These are phyloP conservation scores for Mastacembelus armatus DNA, from an alignment of 2,797 vertebrate genomes.

Conservation along the genomic window DNA sequence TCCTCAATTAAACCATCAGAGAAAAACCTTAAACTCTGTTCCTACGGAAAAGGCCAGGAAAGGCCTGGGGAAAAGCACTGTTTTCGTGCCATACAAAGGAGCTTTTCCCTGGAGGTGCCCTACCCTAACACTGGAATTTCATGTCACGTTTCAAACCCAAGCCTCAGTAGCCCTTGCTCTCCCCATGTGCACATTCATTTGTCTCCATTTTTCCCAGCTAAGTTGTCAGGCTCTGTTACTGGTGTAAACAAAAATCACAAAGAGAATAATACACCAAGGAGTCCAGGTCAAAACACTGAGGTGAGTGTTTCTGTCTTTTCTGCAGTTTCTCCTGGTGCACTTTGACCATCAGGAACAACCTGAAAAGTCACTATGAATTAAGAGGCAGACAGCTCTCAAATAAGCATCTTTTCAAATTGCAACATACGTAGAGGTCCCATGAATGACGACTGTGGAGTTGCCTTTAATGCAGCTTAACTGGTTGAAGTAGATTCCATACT, in stretches of 20 bases:
- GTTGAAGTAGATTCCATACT: slow-evolving; percentile 50
- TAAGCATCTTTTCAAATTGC: neutral
- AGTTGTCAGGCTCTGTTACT: slow-evolving; percentile 73
- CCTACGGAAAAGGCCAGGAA: slow-evolving; percentile 70
- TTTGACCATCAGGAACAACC: neutral
- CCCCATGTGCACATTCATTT: slow-evolving; percentile 95
- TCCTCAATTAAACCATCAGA: slow-evolving; percentile 73
- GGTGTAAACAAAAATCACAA: slow-evolving; percentile 75
- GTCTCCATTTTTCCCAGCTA: slow-evolving; percentile 84
- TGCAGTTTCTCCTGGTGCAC: slow-evolving; percentile 22
- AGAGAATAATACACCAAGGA: slow-evolving; percentile 68
- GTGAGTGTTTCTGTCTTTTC: no score
- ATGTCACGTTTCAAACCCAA: slow-evolving; percentile 89
- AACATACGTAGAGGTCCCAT: neutral
- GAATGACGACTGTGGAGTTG: neutral
- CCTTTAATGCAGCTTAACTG: slow-evolving; percentile 47
- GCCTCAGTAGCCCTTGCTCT: slow-evolving; percentile 81
- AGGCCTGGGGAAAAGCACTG: slow-evolving; percentile 72
- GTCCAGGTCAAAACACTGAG: slow-evolving; percentile 78
- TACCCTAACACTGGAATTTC: slow-evolving; percentile 85
- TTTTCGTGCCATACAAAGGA: slow-evolving; percentile 89
- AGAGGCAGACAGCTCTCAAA: neutral
- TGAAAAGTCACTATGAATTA: neutral
- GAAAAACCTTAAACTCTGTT: slow-evolving; percentile 65
- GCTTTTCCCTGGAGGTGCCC: slow-evolving; percentile 92